Percentiles rank a stretch among this genome's conserved stretches.
Conservation (phyloP, 2,888 invertebrate genomes). For the Spodoptera littoralis region DNA sequence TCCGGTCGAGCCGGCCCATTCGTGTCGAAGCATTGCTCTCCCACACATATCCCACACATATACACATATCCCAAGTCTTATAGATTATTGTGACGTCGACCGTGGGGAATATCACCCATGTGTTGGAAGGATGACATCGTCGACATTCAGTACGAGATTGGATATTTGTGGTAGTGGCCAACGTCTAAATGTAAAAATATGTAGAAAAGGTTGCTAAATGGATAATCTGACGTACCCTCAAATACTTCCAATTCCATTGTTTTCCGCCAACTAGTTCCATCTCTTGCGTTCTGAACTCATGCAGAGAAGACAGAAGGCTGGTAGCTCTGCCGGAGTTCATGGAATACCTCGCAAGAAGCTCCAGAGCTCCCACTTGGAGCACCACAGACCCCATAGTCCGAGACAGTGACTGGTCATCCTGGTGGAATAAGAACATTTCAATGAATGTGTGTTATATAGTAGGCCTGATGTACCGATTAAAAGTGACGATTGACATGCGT, state of each 20-base stretch:
- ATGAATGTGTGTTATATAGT: not conserved
- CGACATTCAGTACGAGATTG: too few species aligned
- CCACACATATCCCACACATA: too few species aligned
- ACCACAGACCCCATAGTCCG: slow-evolving; percentile 83
- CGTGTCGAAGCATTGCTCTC: too few species aligned
- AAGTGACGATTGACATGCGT: too few species aligned
- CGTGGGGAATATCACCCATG: too few species aligned
- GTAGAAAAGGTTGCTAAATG: too few species aligned
- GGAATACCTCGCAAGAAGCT: slow-evolving; percentile 83
- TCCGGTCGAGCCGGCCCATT: too few species aligned
- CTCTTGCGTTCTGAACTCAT: slow-evolving; percentile 86
- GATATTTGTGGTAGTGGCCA: too few species aligned
- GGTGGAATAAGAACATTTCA: slow-evolving; percentile 8
- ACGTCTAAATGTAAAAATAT: too few species aligned
- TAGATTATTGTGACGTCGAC: too few species aligned
- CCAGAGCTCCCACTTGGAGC: slow-evolving; percentile 82
- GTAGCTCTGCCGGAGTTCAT: slow-evolving; percentile 83
- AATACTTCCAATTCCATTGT: slow-evolving; percentile 91
- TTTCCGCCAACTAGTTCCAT: slow-evolving; percentile 87
- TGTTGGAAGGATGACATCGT: too few species aligned
- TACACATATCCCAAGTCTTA: too few species aligned
- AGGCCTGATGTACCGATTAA: slow-evolving; percentile 1
- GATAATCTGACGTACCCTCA: slow-evolving; percentile 82
- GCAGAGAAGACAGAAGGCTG: slow-evolving; percentile 87
- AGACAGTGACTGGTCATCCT: slow-evolving; percentile 72